A percentile compares a stretch with the other conserved stretches of the same genome.
phyloP scores from a whole-genome alignment of 2,888 invertebrate genomes.

The Kuschelorhynchus macadamiae region DNA sequence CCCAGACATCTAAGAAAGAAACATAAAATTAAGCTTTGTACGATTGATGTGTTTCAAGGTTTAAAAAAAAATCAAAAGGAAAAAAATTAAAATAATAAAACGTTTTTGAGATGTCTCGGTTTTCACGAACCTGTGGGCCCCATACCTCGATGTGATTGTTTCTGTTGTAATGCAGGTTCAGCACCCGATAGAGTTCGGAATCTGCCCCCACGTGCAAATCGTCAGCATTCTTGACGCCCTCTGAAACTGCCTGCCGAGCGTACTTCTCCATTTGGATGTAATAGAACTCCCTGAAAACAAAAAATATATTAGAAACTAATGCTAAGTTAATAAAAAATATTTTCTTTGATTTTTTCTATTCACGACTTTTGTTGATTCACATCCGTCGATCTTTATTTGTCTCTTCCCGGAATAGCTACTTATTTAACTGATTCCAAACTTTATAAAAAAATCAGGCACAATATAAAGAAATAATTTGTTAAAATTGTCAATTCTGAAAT shows the following conservation, averaged over 20 bases:
- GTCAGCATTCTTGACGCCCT: constrained; percentile 93
- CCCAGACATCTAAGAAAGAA: constrained; percentile 47
- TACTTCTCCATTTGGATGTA: constrained; percentile 99
- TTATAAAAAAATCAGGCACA: no score
- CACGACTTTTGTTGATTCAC: no score
- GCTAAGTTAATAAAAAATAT: no score
- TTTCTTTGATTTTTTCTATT: no score
- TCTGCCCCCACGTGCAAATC: constrained; percentile 95
- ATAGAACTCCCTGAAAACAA: constrained; percentile 94
- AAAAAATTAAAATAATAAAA: constrained; percentile 24
- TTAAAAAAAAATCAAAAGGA: constrained; percentile 8
- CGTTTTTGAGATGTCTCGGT: constrained; percentile 60
- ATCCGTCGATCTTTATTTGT: no score
- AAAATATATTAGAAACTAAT: no score
- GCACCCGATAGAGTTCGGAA: constrained; percentile 96
- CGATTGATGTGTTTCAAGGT: background rate
- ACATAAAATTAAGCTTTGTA: background rate
- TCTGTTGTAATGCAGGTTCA: constrained; percentile 99
- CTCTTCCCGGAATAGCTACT: no score
- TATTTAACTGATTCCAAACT: no score
- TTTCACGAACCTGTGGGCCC: constrained; percentile 77
- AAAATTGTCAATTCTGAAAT: no score
- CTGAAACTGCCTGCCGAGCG: constrained; percentile 97
- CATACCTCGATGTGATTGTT: constrained; percentile 96
- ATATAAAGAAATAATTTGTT: no score